These are phyloP conservation scores for Brachyopa scutellaris DNA, from an alignment of 2,888 invertebrate genomes.

Conservation along the genomic window DNA sequence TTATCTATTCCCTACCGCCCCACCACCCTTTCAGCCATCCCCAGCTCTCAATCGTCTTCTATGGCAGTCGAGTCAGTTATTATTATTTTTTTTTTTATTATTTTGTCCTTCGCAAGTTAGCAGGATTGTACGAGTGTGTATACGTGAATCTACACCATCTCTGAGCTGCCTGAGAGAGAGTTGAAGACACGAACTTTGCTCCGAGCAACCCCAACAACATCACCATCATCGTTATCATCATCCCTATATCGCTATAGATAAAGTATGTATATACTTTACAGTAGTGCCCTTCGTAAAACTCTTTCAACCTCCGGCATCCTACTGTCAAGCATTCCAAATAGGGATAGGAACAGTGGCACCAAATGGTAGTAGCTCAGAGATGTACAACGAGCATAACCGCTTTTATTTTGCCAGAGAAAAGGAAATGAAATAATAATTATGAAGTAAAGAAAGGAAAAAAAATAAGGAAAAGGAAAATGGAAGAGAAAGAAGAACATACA, in stretches of 20 bases:
- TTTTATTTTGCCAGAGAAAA: conserved; percentile 49
- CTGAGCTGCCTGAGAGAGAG: conserved; percentile 41
- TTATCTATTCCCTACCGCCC: conserved; percentile 26
- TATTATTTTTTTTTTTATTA: conserved; percentile 19
- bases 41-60: conserved; percentile 6
- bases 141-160: conserved; percentile 9
- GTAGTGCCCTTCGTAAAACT: conserved; percentile 48
- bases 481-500: conserved; percentile 30
- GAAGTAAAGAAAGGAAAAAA: conserved; percentile 40
- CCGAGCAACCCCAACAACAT: conserved; percentile 62
- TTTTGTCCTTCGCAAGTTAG: conserved; percentile 57
- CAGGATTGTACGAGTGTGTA: conserved; percentile 30
- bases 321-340: conserved; percentile 7
- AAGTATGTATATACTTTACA: too few species aligned
- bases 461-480: conserved; percentile 4
- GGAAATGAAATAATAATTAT: conserved; percentile 72
- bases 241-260: conserved; percentile 42
- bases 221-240: conserved; percentile 51
- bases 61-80: conserved; percentile 49
- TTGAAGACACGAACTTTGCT: conserved; percentile 67
- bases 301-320: conserved; percentile 32
- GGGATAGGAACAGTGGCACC: conserved; percentile 65
- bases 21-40: not conserved
- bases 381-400: conserved; percentile 43
- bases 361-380: conserved; percentile 51